Conservation (phyloP, 2,113 vertebrate genomes). For the Caloenas nicobarica region DNA sequence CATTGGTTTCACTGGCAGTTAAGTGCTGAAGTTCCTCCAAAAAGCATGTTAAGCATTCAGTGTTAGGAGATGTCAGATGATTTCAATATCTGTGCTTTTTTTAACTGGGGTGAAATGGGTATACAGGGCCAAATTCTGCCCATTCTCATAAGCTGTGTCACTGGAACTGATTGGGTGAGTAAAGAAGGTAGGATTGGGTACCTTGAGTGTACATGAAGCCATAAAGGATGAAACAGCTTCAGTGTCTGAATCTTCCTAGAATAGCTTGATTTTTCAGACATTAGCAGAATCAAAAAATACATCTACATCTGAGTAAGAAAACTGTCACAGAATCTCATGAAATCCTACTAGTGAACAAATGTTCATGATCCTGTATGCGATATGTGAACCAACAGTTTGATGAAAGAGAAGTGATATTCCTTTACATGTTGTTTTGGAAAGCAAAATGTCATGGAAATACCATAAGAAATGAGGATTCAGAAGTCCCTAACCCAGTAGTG, state of each 20-base stretch:
- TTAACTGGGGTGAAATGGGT: not conserved
- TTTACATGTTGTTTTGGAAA: not conserved
- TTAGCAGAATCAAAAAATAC: not conserved
- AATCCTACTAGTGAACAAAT: not conserved
- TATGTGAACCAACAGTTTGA: not conserved
- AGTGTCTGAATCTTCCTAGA: not conserved
- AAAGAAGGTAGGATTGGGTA: not conserved
- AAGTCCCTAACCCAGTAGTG: not conserved
- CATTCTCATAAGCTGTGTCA: not conserved
- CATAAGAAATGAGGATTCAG: not conserved
- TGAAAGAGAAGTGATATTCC: not conserved
- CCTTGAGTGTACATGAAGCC: accelerated
- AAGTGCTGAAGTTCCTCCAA: not conserved
- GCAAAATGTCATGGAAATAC: not conserved
- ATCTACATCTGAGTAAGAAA: not conserved
- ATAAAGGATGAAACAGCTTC: not conserved
- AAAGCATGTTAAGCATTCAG: not conserved
- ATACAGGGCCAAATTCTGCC: not conserved
- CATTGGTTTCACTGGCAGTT: not conserved
- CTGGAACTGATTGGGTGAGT: not conserved
- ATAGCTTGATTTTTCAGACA: not conserved
- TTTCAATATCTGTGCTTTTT: not conserved
- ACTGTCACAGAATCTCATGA: not conserved
- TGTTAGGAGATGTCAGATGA: not conserved
- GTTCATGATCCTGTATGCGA: not conserved